Conservation (phyloP, 2,797 vertebrate species). For the Liasis olivaceus region DNA sequence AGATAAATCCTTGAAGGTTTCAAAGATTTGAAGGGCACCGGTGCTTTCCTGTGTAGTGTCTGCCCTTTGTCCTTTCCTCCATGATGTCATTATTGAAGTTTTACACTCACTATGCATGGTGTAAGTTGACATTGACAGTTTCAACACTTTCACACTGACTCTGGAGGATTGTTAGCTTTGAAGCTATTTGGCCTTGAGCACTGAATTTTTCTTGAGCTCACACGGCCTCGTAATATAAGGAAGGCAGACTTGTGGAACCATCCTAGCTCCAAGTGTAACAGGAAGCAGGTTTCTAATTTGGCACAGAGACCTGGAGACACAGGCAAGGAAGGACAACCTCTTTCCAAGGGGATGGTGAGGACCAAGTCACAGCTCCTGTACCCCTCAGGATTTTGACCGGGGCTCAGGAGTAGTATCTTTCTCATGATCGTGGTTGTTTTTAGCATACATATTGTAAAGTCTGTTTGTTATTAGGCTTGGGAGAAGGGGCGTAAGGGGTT, state of each 20-base stretch:
- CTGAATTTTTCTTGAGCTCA: slow-evolving; percentile 92
- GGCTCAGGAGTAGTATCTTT: slow-evolving; percentile 60
- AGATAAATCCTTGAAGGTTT: slow-evolving; percentile 89
- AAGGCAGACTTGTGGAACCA: slow-evolving; percentile 76
- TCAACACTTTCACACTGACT: slow-evolving; percentile 87
- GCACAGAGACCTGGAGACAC: slow-evolving; percentile 71
- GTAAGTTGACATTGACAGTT: slow-evolving; percentile 95
- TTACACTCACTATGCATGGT: slow-evolving; percentile 83
- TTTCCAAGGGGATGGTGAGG: slow-evolving; percentile 65
- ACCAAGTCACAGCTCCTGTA: slow-evolving; percentile 62
- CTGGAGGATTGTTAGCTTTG: slow-evolving; percentile 95
- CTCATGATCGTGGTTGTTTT: slow-evolving; percentile 48
- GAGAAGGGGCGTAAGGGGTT: slow-evolving; percentile 66
- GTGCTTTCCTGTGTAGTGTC: slow-evolving; percentile 80
- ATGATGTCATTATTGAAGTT: slow-evolving; percentile 97
- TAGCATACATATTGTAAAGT: slow-evolving; percentile 64
- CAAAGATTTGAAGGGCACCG: slow-evolving; percentile 86
- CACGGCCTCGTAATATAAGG: slow-evolving; percentile 80
- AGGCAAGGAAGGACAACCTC: slow-evolving; percentile 62
- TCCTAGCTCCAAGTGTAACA: slow-evolving; percentile 75
- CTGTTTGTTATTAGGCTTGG: slow-evolving; percentile 76
- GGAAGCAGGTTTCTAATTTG: slow-evolving; percentile 73
- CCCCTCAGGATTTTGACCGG: slow-evolving; percentile 56
- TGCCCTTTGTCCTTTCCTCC: slow-evolving; percentile 83
- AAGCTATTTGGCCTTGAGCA: slow-evolving; percentile 97